These are phyloP conservation scores for Triplophysa dalaica DNA, from an alignment of 2,113 vertebrate genomes.

Conservation along the genomic window DNA sequence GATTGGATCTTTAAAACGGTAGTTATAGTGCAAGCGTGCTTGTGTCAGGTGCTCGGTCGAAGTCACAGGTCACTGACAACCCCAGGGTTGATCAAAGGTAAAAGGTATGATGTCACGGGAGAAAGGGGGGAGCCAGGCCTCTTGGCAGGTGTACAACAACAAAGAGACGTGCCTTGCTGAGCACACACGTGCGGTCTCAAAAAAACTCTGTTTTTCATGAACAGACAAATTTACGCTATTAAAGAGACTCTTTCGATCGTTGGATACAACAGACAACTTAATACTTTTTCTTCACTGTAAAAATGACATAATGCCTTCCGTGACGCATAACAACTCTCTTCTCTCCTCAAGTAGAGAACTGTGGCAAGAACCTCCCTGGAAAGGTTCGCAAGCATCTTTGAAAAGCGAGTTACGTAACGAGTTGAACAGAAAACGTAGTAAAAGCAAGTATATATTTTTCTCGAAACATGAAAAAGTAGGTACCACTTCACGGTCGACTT, in stretches of 20 bases:
- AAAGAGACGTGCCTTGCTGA: slow-evolving; percentile 25
- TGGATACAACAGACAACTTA: slow-evolving; percentile 5
- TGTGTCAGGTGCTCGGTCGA: background rate
- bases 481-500: background rate
- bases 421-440: background rate
- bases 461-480: background rate
- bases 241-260: slow-evolving; percentile 5
- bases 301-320: slow-evolving; percentile 19
- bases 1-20: too few species aligned
- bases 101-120: slow-evolving; percentile 16
- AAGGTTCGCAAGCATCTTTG: background rate
- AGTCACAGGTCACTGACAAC: background rate
- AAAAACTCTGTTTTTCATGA: background rate
- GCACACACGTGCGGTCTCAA: background rate
- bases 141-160: slow-evolving; percentile 37
- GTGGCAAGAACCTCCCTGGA: background rate
- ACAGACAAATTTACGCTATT: background rate
- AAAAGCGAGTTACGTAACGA: background rate
- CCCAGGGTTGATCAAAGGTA: slow-evolving; percentile 28
- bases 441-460: background rate
- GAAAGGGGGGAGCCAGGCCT: slow-evolving; percentile 25
- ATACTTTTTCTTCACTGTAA: slow-evolving; percentile 8
- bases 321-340: slow-evolving; percentile 6
- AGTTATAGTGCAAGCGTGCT: background rate
- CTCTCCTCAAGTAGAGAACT: background rate